Base-by-base conservation (phyloP, 2,113 vertebrate species). In the Glaucidium brasilianum region DNA sequence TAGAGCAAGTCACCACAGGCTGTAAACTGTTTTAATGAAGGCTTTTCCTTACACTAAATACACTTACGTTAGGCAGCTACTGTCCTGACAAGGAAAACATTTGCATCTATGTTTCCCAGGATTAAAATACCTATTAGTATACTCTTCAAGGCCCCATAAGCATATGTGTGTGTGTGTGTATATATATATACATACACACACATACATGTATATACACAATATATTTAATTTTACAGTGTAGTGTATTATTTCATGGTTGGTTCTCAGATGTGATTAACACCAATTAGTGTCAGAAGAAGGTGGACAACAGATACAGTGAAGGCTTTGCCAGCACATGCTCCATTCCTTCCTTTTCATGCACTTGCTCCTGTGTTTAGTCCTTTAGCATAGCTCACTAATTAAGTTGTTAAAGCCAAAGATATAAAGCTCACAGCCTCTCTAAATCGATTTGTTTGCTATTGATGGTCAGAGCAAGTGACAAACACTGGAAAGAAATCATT, bases 11-110 rank as follows among this genome's bases (percentile, higher is more conserved):
- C 86, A 90, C 67, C 69, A 60, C 19, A 56, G 76, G 84, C 88
- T 85, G 53, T 56, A 72, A 90, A 91, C 50, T 63, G 27, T 18
- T 92, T 64, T 90, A 87, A 85, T 62, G 74, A 89, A 81, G 66
- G 27, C 13, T 83, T 91, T 89, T 69, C 45, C 66, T 91, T 92
- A 45, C 60, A 62, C 86, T 73, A 76, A 90, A 59, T 50, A 35
- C 29, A 39, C 84, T 81, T 71, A 35, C 0, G 0, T 60, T 81
- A 47, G 58, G 49, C 74, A 72, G 62, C 89, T 91, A 76, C 92
- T 92, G 34, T 50, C 56, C 88, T 85, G 83, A 69, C 39, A n/a
- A 68, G 76, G 76, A 91, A 82, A 89, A 58, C 39, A 68, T 53
- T 75, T 53, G 3, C 37, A 18, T 85, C 85, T 64, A 41, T 68